These are phyloP conservation scores for Tokudaia tokunoshimensis DNA, from an alignment of 2,797 vertebrate species.

Conservation along the genomic window DNA sequence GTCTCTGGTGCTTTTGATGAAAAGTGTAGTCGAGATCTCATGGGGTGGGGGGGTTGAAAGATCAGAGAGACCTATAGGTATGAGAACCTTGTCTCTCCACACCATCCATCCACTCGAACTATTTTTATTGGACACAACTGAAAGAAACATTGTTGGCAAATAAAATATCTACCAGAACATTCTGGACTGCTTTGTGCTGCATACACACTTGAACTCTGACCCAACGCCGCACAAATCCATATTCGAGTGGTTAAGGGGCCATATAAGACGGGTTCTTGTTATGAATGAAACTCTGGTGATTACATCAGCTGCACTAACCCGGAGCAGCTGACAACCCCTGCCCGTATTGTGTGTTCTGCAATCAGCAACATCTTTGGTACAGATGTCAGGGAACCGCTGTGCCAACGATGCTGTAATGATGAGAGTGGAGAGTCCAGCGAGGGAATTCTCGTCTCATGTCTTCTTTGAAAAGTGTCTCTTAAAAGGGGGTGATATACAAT, in stretches of 20 bases:
- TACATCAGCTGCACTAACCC: slow-evolving; percentile 88
- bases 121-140: slow-evolving; percentile 84
- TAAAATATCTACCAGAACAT: slow-evolving; percentile 81
- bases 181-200: slow-evolving; percentile 76
- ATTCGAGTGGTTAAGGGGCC: slow-evolving; percentile 85
- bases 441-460: slow-evolving; percentile 87
- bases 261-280: slow-evolving; percentile 85
- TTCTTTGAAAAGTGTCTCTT: slow-evolving; percentile 86
- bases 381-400: slow-evolving; percentile 88
- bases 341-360: slow-evolving; percentile 88
- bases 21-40: slow-evolving; percentile 79
- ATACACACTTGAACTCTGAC: slow-evolving; percentile 78
- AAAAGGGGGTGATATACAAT: slow-evolving; percentile 81
- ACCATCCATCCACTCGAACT: slow-evolving; percentile 80
- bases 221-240: slow-evolving; percentile 76
- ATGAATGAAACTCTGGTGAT: slow-evolving; percentile 88
- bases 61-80: slow-evolving; percentile 78
- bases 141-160: slow-evolving; percentile 82
- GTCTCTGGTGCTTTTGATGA: slow-evolving; percentile 84
- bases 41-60: slow-evolving; percentile 71
- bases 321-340: slow-evolving; percentile 88
- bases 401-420: slow-evolving; percentile 88
- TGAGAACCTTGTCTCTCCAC: slow-evolving; percentile 81
- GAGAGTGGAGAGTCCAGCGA: slow-evolving; percentile 84
- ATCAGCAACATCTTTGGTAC: slow-evolving; percentile 91